These are phyloP conservation scores for Fulmarus glacialis DNA, from an alignment of 2,113 vertebrate species.

Conservation along the genomic window DNA sequence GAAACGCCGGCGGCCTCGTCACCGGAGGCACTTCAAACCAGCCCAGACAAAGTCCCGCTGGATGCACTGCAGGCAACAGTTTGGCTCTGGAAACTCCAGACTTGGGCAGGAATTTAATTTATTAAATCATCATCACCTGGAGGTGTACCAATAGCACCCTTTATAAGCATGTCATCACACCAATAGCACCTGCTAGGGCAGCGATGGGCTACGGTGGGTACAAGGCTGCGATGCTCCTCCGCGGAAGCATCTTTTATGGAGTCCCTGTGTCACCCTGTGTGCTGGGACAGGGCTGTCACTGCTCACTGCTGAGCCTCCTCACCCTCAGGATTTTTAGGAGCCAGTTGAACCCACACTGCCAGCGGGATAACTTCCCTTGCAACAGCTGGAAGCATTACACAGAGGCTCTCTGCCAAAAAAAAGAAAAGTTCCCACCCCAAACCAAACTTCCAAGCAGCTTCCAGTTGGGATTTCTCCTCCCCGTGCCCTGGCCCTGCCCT, in stretches of 20 bases:
- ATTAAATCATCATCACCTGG: neutral
- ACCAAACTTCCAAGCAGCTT: neutral
- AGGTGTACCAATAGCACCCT: neutral
- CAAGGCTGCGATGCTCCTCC: neutral
- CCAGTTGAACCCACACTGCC: neutral
- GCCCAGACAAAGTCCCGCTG: neutral
- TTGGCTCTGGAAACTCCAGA: neutral
- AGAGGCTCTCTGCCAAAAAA: neutral
- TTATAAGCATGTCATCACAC: neutral
- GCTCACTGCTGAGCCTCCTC: neutral
- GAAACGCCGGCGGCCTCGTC: neutral
- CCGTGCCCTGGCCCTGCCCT: neutral
- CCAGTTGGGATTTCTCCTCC: neutral
- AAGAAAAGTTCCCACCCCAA: neutral
- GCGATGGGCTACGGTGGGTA: neutral
- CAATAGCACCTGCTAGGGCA: neutral
- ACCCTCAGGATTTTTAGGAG: neutral
- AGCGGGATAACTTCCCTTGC: fast-evolving
- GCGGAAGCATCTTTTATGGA: fast-evolving
- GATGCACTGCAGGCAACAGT: neutral
- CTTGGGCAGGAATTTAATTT: neutral
- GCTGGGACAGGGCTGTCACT: neutral
- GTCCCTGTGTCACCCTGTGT: neutral
- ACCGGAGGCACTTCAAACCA: neutral
- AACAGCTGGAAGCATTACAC: neutral